Evolutionary conservation across 2,113 vertebrate species (phyloP), one percentile per base, ranked within the genome.

Genomic region (Narcine bancroftii): DNA sequence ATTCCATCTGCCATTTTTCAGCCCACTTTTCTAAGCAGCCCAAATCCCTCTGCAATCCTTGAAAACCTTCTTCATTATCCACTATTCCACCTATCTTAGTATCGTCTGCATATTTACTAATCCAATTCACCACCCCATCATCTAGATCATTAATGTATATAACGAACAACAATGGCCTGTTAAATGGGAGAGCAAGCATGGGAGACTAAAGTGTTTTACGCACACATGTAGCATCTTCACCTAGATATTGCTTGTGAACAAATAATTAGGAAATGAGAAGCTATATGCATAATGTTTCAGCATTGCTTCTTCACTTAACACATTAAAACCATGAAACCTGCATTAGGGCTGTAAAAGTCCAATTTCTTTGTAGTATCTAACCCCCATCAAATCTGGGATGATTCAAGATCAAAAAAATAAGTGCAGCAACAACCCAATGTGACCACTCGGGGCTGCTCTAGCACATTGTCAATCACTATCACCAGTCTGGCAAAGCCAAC

Each of bases 371-470:
- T 47, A 6, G 39, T 69, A 71, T 47, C 11, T 69, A 11, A 26
- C 65, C 10, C 56, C 21, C 65, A 42, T 2, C 60, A 65, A 21
- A 89, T 36, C 17, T n/a, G 42, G 17, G 85, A 65, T 21, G 56
- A 36, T 45, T 33, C 50, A 33, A 45, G 53, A 7, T 87, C 81
- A 42, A 53, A 47, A 87, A 87, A 21, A 39, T 63, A 9, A 5
- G 6, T 45, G 63, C 7, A 42, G 39, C 47, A 47, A 26, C 33
- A 69, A 26, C 42, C 13, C 24, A 66, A 2, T 69, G 10, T 71
- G 26, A 65, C 63, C 89, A 91, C 89, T 33, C 6, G 89, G 47
- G 65, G 89, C 39, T 91, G 60, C 89, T 91, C 39, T 13, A 69
- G 65, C 11, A 29, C 24, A 15, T 50, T 36, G 39, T 1, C 6